Conservation (phyloP, 2,797 vertebrate genomes). For the Triplophysa yarkandensis region DNA sequence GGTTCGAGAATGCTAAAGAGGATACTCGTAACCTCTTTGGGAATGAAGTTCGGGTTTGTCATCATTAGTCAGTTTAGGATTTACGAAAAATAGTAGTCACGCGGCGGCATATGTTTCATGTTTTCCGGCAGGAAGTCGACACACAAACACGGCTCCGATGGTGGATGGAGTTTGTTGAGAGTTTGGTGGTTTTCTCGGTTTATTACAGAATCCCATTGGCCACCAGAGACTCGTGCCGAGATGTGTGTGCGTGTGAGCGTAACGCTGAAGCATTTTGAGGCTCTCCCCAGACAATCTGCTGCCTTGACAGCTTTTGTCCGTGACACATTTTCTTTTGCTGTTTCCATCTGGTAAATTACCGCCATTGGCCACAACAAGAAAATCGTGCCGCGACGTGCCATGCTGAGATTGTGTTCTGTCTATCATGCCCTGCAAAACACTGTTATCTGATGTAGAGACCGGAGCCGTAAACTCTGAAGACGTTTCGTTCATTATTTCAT, state of each 20-base stretch:
- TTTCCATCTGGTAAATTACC: constrained; percentile 36
- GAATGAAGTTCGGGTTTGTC: constrained; percentile 35
- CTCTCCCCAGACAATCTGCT: constrained; percentile 46
- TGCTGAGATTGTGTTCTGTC: background rate
- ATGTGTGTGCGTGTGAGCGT: constrained; percentile 10
- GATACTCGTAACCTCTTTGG: background rate
- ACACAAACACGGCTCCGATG: constrained; percentile 25
- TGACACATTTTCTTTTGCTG: constrained; percentile 40
- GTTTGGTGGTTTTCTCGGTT: constrained; percentile 45
- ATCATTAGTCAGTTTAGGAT: constrained; percentile 40
- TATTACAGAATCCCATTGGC: constrained; percentile 22
- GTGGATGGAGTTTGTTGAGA: constrained; percentile 28
- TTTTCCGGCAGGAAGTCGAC: constrained; percentile 53
- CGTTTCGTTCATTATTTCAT: background rate
- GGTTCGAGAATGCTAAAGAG: no score
- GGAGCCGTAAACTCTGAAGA: background rate
- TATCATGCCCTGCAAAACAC: background rate
- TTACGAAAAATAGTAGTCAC: constrained; percentile 31
- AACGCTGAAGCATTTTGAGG: constrained; percentile 14
- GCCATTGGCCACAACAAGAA: constrained; percentile 21
- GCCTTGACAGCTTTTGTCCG: constrained; percentile 43
- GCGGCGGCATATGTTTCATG: constrained; percentile 46
- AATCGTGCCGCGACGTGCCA: background rate
- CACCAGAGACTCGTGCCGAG: constrained; percentile 45
- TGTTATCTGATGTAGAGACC: background rate